These are phyloP conservation scores for Drosophila persimilis DNA, from an alignment of 1,140 invertebrate species.

Conservation along the genomic window DNA sequence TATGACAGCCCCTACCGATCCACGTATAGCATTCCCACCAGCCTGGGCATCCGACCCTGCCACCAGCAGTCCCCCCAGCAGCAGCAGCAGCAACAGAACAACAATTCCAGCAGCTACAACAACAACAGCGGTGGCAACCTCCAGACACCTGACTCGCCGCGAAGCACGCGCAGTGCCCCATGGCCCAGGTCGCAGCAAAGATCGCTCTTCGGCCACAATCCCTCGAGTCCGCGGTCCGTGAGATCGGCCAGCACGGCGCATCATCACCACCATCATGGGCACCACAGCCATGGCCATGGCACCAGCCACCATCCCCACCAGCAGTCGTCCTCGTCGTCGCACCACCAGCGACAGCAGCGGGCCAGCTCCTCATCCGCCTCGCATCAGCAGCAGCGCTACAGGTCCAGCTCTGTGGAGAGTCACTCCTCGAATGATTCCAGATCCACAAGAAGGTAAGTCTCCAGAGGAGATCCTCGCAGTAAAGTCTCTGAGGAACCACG, in stretches of 20 bases:
- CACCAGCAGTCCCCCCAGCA: slow-evolving; percentile 47
- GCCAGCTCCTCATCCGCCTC: slow-evolving; percentile 63
- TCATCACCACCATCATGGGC: slow-evolving; percentile 73
- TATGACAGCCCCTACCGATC: slow-evolving; percentile 84
- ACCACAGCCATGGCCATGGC: slow-evolving; percentile 72
- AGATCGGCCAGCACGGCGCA: slow-evolving; percentile 85
- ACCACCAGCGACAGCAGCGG: background rate
- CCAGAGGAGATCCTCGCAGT: too few relatives aligned
- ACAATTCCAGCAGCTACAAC: slow-evolving; percentile 79
- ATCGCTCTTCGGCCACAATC: slow-evolving; percentile 87
- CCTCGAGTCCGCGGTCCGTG: slow-evolving; percentile 86
- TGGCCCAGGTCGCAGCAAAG: slow-evolving; percentile 88
- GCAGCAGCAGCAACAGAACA: slow-evolving; percentile 55
- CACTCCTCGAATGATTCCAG: slow-evolving; percentile 92
- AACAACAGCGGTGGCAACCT: slow-evolving; percentile 72
- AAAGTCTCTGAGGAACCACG: too few relatives aligned
- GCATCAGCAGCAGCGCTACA: slow-evolving; percentile 81
- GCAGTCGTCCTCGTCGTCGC: slow-evolving; percentile 47
- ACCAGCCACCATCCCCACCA: slow-evolving; percentile 69
- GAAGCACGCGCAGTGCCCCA: slow-evolving; percentile 93
- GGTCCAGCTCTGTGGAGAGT: slow-evolving; percentile 90
- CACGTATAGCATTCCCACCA: slow-evolving; percentile 84
- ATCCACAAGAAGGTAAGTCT: slow-evolving; percentile 86
- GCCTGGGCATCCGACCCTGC: slow-evolving; percentile 77
- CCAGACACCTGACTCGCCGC: slow-evolving; percentile 86